These are phyloP conservation scores for Cydia amplana DNA, from an alignment of 1,140 invertebrate genomes.

Conservation along the genomic window DNA sequence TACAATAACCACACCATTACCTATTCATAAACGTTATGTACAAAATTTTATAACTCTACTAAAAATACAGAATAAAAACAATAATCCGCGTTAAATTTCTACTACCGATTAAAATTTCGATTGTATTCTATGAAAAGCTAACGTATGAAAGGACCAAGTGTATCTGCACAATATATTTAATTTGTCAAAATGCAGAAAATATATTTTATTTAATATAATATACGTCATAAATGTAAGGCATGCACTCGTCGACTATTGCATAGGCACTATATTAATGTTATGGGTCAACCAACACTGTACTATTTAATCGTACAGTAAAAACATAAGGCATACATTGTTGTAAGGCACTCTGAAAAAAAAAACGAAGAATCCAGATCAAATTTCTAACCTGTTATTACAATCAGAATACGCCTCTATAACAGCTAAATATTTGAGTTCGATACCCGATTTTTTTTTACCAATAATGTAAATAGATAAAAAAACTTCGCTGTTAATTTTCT, in stretches of 20 bases:
- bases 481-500: too few species aligned
- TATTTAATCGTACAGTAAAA: constrained; percentile 36
- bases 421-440: too few species aligned
- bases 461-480: too few species aligned
- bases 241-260: constrained; percentile 39
- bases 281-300: constrained; percentile 42
- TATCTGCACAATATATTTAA: constrained; percentile 11
- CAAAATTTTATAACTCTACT: constrained; percentile 30
- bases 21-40: constrained; percentile 28
- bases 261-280: constrained; percentile 44
- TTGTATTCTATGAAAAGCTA: constrained; percentile 17
- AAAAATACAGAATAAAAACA: constrained; percentile 21
- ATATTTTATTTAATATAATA: not conserved
- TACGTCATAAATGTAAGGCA: constrained; percentile 41
- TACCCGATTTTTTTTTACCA: too few species aligned
- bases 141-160: constrained; percentile 2
- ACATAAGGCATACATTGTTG: constrained; percentile 42
- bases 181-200: constrained; percentile 14
- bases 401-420: too few species aligned
- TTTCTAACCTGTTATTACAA: too few species aligned
- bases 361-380: constrained; percentile 16
- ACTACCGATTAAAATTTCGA: constrained; percentile 9
- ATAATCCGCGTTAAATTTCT: not conserved
- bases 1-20: constrained; percentile 34
- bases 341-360: constrained; percentile 37